Percentiles rank a stretch among this genome's conserved stretches.
phyloP scores from a whole-genome alignment of 2,113 vertebrate genomes.

The Prunella himalayana region DNA sequence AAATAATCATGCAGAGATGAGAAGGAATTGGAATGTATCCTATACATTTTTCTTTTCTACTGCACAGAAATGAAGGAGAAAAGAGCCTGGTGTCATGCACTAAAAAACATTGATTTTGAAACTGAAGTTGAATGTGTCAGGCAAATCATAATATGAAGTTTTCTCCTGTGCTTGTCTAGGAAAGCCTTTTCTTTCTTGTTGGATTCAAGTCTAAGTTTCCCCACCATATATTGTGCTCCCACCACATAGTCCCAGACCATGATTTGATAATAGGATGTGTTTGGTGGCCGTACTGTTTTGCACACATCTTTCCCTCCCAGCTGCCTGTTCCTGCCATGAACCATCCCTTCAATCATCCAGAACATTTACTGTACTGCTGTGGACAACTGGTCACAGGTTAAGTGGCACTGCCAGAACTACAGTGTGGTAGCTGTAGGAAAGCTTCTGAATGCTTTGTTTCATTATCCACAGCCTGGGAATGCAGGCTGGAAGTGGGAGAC shows the following conservation, averaged over 20 bases:
- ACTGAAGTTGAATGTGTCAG: not conserved
- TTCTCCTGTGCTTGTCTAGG: not conserved
- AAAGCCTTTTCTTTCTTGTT: not conserved
- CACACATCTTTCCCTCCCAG: not conserved
- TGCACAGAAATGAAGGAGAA: not conserved
- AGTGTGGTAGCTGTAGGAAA: not conserved
- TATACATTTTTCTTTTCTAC: not conserved
- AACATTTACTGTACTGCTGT: not conserved
- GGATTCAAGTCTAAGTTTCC: not conserved
- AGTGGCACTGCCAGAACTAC: not conserved
- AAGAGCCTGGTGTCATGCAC: not conserved
- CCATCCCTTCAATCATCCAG: not conserved
- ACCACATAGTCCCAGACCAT: not conserved
- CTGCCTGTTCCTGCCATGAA: not conserved
- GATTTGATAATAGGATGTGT: not conserved
- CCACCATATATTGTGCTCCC: not conserved
- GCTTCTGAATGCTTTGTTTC: not conserved
- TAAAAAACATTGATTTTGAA: not conserved
- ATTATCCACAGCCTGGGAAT: not conserved
- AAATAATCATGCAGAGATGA: not conserved
- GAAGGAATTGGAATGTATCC: not conserved
- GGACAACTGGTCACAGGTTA: not conserved
- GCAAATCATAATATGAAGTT: not conserved
- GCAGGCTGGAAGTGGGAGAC: not conserved
- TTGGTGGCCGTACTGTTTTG: not conserved